Conservation (phyloP, 2,888 invertebrate species). For the Vanessa cardui region DNA sequence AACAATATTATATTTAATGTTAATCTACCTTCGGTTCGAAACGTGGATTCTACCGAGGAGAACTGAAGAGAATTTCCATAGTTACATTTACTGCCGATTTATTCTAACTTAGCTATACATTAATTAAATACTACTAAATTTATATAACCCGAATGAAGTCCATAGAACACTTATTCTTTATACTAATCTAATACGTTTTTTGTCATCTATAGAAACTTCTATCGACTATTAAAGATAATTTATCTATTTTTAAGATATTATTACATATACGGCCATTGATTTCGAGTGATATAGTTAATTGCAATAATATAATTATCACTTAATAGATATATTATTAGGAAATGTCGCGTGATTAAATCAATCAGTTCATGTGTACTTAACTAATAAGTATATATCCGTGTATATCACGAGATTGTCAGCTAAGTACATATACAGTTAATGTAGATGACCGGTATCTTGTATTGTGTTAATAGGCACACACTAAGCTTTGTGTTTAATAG, state of each 20-base stretch:
- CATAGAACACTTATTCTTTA: too few relatives aligned
- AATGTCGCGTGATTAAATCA: conserved; percentile 14
- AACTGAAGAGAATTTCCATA: neutral
- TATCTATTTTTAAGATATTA: too few relatives aligned
- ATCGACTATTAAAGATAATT: too few relatives aligned
- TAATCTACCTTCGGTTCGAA: neutral
- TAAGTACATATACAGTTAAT: conserved; percentile 11
- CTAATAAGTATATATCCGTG: conserved; percentile 15
- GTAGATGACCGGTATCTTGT: conserved; percentile 21
- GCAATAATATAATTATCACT: neutral
- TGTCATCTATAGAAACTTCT: too few relatives aligned
- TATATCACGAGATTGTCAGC: neutral
- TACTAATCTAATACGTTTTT: too few relatives aligned
- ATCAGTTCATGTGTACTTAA: conserved; percentile 12
- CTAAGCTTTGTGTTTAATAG: conserved; percentile 25
- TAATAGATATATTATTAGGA: conserved; percentile 1
- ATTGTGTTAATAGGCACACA: conserved; percentile 33
- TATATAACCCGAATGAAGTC: too few relatives aligned
- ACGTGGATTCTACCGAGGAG: neutral
- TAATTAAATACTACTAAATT: too few relatives aligned
- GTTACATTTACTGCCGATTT: too few relatives aligned
- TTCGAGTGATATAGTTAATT: too few relatives aligned
- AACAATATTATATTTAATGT: too few relatives aligned
- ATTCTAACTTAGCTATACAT: too few relatives aligned
- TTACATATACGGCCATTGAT: too few relatives aligned